phyloP scores from a whole-genome alignment of 2,888 invertebrate species.

The Clivina fossor region DNA sequence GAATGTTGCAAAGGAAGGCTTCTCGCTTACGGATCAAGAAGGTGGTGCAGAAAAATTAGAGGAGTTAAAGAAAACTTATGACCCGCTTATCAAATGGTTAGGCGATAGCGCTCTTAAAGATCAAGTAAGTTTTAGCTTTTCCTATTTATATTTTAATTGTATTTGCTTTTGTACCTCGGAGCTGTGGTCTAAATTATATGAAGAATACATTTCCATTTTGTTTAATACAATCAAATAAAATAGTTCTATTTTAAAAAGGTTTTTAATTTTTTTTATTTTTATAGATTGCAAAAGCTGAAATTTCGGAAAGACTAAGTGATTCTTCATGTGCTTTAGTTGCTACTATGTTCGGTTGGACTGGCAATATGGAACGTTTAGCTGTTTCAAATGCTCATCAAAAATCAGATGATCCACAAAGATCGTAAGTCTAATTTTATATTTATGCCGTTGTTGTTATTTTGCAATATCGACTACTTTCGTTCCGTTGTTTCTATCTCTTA shows the following conservation, averaged over 20 bases:
- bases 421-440: constrained; percentile 45
- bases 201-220: no score
- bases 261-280: constrained; percentile 17
- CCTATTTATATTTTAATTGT: no score
- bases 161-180: no score
- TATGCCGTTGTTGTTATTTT: no score
- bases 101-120: constrained; percentile 55
- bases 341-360: constrained; percentile 97
- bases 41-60: constrained; percentile 75
- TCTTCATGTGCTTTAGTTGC: constrained; percentile 97
- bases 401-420: constrained; percentile 85
- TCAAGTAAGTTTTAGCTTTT: constrained; percentile 48
- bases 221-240: no score
- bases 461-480: background rate
- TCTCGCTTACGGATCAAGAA: constrained; percentile 76
- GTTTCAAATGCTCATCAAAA: constrained; percentile 96
- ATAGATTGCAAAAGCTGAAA: constrained; percentile 71
- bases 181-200: no score
- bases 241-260: constrained; percentile 6
- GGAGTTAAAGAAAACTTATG: constrained; percentile 73
- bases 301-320: constrained; percentile 85
- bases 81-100: constrained; percentile 91
- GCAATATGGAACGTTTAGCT: constrained; percentile 98
- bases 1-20: constrained; percentile 98
- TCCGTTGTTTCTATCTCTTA: no score